Evolutionary conservation across 1,140 invertebrate genomes (phyloP).

Genomic region (Aporrectodea caliginosa): DNA sequence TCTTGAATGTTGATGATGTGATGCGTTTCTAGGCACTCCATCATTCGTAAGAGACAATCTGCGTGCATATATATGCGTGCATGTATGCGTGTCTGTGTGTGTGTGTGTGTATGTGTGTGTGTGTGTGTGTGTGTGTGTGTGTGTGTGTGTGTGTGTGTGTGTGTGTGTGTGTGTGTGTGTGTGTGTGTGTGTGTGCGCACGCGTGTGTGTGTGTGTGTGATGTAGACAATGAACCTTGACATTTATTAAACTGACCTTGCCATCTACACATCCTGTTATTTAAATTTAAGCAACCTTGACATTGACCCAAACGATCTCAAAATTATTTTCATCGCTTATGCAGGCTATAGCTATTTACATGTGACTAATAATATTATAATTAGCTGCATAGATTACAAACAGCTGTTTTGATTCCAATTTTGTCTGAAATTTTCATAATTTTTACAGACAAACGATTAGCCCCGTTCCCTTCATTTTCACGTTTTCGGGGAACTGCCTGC

Average conservation of each 20-base stretch:
- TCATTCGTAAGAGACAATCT: not conserved
- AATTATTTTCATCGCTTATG: not conserved
- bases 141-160: slow-evolving; percentile 15
- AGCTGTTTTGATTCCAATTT: no score
- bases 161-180: slow-evolving; percentile 10
- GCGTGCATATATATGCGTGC: not conserved
- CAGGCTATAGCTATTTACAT: no score
- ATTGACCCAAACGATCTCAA: not conserved
- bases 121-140: slow-evolving; percentile 15
- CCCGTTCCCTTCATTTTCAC: no score
- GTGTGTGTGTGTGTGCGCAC: slow-evolving; percentile 7
- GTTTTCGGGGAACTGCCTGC: no score
- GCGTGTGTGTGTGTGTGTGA: slow-evolving; percentile 13
- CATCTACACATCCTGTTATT: not conserved
- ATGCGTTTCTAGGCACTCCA: not conserved
- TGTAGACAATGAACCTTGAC: slow-evolving; percentile 1
- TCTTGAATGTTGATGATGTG: no score
- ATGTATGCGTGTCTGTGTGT: no score
- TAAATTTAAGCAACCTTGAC: not conserved
- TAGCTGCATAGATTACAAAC: no score
- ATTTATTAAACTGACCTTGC: not conserved
- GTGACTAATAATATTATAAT: no score
- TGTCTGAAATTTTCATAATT: no score
- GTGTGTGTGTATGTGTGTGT: slow-evolving; percentile 11
- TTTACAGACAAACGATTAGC: no score